These are phyloP conservation scores for Scaptomyza montana DNA, from an alignment of 1,140 invertebrate species.

Conservation along the genomic window DNA sequence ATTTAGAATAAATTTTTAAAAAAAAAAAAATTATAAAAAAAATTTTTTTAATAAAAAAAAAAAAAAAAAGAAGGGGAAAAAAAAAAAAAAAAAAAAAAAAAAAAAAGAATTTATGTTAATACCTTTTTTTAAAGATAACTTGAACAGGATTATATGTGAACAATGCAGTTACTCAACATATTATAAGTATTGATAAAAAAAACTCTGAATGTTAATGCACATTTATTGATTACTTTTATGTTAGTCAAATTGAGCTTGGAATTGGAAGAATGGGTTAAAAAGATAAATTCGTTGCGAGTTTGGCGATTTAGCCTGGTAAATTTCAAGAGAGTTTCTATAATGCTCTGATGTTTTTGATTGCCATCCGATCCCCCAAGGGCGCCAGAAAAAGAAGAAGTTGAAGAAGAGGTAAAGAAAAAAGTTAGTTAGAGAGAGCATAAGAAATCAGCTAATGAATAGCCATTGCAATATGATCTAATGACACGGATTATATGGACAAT, in stretches of 20 bases:
- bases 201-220: neutral
- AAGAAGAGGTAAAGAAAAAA: neutral
- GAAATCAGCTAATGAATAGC: slow-evolving; percentile 10
- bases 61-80: too few relatives aligned
- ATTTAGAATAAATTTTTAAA: neutral
- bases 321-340: neutral
- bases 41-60: too few relatives aligned
- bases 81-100: neutral
- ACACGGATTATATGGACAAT: slow-evolving; percentile 28
- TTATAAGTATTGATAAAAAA: too few relatives aligned
- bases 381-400: neutral
- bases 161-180: too few relatives aligned
- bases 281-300: neutral
- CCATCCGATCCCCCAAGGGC: neutral
- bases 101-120: too few relatives aligned
- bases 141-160: neutral
- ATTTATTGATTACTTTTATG: too few relatives aligned
- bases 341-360: neutral
- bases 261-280: neutral
- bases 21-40: too few relatives aligned
- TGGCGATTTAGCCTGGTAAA: neutral
- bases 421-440: slow-evolving; percentile 7
- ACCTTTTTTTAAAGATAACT: too few relatives aligned
- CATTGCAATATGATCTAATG: slow-evolving; percentile 34
- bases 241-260: too few relatives aligned